phyloP scores from a whole-genome alignment of 2,888 invertebrate species.

The Steinernema scapterisci region DNA sequence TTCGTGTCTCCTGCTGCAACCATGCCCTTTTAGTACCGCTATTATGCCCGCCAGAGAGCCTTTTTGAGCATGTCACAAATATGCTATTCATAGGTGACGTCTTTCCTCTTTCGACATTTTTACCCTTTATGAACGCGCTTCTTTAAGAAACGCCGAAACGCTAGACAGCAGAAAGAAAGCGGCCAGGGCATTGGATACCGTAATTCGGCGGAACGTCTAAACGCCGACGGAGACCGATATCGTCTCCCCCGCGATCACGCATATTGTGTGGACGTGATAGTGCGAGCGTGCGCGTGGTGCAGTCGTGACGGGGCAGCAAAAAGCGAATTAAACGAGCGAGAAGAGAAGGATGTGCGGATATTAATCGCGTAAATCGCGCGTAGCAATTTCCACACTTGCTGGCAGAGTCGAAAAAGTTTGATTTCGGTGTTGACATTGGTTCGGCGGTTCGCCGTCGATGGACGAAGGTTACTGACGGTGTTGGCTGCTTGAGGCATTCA shows the following conservation, averaged over 20 bases:
- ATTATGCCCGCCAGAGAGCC: background rate
- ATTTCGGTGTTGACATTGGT: conserved; percentile 28
- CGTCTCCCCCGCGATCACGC: background rate
- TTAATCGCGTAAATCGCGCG: conserved; percentile 22
- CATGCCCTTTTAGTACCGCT: background rate
- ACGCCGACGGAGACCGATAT: background rate
- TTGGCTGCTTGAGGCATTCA: background rate
- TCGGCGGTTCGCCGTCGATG: background rate
- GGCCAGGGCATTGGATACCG: too few relatives aligned
- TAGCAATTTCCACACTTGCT: background rate
- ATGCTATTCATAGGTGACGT: background rate
- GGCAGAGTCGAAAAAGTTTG: background rate
- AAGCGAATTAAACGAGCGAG: conserved; percentile 29
- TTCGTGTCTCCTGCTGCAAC: background rate
- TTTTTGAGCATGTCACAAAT: too few relatives aligned
- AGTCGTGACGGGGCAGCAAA: background rate
- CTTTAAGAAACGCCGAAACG: too few relatives aligned
- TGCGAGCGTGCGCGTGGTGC: too few relatives aligned
- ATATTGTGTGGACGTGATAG: background rate
- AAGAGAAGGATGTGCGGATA: conserved; percentile 26
- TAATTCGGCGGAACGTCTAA: too few relatives aligned
- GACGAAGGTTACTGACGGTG: background rate
- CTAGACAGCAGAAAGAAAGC: too few relatives aligned
- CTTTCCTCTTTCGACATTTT: background rate
- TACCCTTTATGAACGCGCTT: background rate